Evolutionary conservation across 2,888 invertebrate species (phyloP).

Genomic region (Caenorhabditis sp.): DNA sequence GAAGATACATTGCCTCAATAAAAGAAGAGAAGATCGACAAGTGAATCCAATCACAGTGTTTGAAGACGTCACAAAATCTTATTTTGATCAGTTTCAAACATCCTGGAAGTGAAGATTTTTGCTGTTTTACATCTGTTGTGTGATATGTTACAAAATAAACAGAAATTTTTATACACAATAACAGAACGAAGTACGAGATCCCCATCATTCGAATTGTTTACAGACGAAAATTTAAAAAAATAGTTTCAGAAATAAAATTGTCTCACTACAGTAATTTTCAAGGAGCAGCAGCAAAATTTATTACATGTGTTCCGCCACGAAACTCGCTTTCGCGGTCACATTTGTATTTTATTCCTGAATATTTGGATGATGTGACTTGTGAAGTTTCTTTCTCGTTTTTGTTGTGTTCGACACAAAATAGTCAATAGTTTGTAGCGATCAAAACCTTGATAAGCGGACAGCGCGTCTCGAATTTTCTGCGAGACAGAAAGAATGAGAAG

Average conservation of each 20-base stretch:
- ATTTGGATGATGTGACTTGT: conserved; percentile 3
- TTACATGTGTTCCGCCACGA: neutral
- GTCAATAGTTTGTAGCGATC: conserved; percentile 49
- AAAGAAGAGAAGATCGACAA: conserved; percentile 32
- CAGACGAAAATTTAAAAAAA: neutral
- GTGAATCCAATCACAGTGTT: conserved; percentile 51
- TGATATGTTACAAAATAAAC: neutral
- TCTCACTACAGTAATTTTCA: conserved; percentile 5
- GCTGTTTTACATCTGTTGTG: conserved; percentile 11
- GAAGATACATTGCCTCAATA: conserved; percentile 38
- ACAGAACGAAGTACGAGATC: conserved; percentile 10
- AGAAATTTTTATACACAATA: neutral
- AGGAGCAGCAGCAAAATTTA: neutral
- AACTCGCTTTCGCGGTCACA: neutral
- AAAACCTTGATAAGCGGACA: conserved; percentile 39
- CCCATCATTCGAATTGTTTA: neutral
- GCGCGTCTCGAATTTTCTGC: conserved; percentile 20
- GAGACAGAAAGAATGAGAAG: neutral
- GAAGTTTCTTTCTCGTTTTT: conserved; percentile 15
- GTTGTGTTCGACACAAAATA: conserved; percentile 40
- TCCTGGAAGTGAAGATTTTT: conserved; percentile 35
- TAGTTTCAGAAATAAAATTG: neutral
- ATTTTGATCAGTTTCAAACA: conserved; percentile 49
- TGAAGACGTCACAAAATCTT: conserved; percentile 46
- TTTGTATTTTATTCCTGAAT: neutral